Evolutionary conservation across 2,888 invertebrate genomes (phyloP), one percentile per base, ranked within the genome.

Genomic region (Oxystoma pomonae): DNA sequence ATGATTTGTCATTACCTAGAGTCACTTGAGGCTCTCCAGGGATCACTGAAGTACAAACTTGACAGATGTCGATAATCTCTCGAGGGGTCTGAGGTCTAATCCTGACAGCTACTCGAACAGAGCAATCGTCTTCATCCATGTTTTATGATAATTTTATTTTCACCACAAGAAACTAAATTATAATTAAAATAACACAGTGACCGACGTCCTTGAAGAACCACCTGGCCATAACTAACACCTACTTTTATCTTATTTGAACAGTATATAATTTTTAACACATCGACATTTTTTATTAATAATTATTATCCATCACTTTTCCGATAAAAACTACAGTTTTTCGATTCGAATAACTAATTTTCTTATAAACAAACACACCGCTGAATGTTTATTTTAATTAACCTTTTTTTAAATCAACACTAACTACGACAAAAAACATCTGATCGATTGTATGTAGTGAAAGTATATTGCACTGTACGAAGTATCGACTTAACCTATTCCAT

Each of bases 41-140:
- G 18, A 92, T 89, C 19, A 97, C 96, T 62, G 89, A 86, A 0
- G 96, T 96, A 81, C 97, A 98, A 62, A 95, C 86, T 65, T 94
- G 90, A 79, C 96, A 96, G 87, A 96, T 94, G 78, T 98, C 97
- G 66, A 98, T 91, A 73, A 93, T 86, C 81, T 98, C 98, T 17
- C 92, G 86, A 12, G 95, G 90, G 71, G 94, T 90, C 82, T 96
- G 96, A 35, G 98, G 98, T 64, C 98, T 91, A 78, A 98, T 93
- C 89, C 89, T 85, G 77, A 89, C 86, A 67, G 87, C 89, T 70
- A 89, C 89, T 61, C 88, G 84, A 59, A 89, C 89, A 72, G 86
- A 85, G 74, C 86, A 84, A 77, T 89, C 88, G 72, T 86, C 86
- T 70, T 85, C 85, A 68, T 86, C 82, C 86, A 87, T 86, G 75